Evolutionary conservation across 92 coral and sea anemone genomes (phyloP).

Genomic region (Epizoanthus scotinus): DNA sequence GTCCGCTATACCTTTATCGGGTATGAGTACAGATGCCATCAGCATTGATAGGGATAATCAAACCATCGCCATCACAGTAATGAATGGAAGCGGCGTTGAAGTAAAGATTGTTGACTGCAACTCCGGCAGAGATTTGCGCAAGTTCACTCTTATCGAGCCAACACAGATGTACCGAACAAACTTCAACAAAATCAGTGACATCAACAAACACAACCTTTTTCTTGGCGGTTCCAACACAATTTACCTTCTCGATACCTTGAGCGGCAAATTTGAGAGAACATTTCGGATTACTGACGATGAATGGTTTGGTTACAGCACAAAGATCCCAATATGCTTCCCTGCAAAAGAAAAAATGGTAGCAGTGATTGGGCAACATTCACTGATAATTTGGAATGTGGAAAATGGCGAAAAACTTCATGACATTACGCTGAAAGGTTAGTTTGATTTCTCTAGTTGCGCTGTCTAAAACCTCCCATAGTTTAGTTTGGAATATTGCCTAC

Average conservation of each 20-base stretch:
- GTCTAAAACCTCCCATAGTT: background rate
- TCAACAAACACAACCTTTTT: conserved; percentile 54
- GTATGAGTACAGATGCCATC: conserved; percentile 52
- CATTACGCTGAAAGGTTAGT: conserved; percentile 67
- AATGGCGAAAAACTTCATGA: conserved; percentile 65
- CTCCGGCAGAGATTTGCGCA: conserved; percentile 74
- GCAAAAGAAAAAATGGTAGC: conserved; percentile 78
- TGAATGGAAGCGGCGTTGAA: conserved; percentile 68
- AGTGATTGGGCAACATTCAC: conserved; percentile 70
- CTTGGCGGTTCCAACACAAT: conserved; percentile 82
- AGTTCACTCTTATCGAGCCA: conserved; percentile 86
- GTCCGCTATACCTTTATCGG: conserved; percentile 76
- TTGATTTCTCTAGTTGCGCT: conserved; percentile 20
- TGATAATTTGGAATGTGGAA: conserved; percentile 78
- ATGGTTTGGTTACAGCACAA: conserved; percentile 63
- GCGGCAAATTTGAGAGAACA: conserved; percentile 74
- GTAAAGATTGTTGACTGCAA: conserved; percentile 78
- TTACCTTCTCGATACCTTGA: conserved; percentile 75
- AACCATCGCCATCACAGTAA: conserved; percentile 70
- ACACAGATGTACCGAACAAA: conserved; percentile 60
- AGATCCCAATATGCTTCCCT: conserved; percentile 78
- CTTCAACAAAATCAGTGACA: conserved; percentile 67
- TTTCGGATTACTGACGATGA: conserved; percentile 79
- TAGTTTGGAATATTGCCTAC: too few relatives aligned
- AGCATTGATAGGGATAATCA: conserved; percentile 86